These are phyloP conservation scores for Scytalopus superciliaris DNA, from an alignment of 2,113 vertebrate species.

Conservation along the genomic window DNA sequence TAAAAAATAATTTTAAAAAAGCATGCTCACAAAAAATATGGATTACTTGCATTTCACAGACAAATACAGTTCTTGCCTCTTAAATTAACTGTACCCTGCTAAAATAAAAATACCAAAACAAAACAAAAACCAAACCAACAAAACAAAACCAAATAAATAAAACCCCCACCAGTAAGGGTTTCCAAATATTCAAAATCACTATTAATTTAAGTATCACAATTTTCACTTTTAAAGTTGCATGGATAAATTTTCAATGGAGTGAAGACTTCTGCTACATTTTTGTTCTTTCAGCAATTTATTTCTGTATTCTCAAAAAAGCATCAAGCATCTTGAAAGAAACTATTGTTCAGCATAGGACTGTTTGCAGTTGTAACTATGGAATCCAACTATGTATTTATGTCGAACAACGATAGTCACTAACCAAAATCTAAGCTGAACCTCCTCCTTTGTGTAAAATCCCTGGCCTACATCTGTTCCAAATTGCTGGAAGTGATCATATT, in stretches of 20 bases:
- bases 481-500: neutral
- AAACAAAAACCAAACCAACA: neutral
- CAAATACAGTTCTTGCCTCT: neutral
- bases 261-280: neutral
- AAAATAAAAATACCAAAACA: neutral
- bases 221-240: neutral
- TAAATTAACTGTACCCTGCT: neutral
- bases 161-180: neutral
- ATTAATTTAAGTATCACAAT: neutral
- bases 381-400: neutral
- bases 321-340: neutral
- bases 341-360: neutral
- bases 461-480: neutral
- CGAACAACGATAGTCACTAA: neutral
- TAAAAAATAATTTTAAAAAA: neutral
- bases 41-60: neutral
- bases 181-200: neutral
- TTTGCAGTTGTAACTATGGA: constrained; percentile 28
- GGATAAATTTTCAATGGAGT: neutral
- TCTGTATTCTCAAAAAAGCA: neutral
- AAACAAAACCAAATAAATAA: too few species aligned
- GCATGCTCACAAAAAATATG: neutral
- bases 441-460: neutral
- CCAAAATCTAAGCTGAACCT: neutral
- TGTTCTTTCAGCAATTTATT: neutral